These are phyloP conservation scores for Chrysolophus pictus DNA, from an alignment of 2,797 vertebrate species.

Conservation along the genomic window DNA sequence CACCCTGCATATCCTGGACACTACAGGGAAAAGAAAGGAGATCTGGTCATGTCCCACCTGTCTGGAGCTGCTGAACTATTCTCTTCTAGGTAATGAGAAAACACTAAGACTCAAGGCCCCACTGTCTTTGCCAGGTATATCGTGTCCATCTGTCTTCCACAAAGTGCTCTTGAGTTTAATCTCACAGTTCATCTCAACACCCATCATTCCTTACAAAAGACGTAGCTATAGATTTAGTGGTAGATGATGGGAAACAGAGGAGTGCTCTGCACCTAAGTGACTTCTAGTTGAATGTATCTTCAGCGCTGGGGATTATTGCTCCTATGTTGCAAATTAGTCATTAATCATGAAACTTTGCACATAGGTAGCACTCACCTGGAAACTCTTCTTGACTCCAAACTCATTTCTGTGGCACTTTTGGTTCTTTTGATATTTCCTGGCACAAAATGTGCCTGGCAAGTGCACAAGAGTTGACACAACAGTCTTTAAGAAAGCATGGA, in stretches of 20 bases:
- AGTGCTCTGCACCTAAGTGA: background rate
- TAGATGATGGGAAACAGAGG: background rate
- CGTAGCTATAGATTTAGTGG: background rate
- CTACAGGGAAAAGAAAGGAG: background rate
- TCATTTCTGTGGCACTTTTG: background rate
- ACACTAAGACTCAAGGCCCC: background rate
- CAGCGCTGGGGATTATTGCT: background rate
- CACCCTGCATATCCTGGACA: background rate
- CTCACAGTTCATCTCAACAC: background rate
- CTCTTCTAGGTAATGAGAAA: background rate
- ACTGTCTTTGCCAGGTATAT: background rate
- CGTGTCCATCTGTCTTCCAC: background rate
- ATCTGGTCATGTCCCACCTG: background rate
- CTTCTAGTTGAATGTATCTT: background rate
- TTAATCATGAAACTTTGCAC: background rate
- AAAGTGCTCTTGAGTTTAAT: background rate
- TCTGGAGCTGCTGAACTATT: background rate
- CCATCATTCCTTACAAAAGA: background rate
- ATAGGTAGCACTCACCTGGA: background rate
- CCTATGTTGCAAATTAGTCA: background rate
- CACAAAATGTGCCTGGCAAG: background rate
- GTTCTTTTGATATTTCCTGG: constrained; percentile 14
- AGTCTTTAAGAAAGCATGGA: background rate
- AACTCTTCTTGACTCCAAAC: background rate
- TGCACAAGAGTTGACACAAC: background rate